Evolutionary conservation across 1,140 invertebrate species (phyloP).

Genomic region (Coenobita brevimanus): DNA sequence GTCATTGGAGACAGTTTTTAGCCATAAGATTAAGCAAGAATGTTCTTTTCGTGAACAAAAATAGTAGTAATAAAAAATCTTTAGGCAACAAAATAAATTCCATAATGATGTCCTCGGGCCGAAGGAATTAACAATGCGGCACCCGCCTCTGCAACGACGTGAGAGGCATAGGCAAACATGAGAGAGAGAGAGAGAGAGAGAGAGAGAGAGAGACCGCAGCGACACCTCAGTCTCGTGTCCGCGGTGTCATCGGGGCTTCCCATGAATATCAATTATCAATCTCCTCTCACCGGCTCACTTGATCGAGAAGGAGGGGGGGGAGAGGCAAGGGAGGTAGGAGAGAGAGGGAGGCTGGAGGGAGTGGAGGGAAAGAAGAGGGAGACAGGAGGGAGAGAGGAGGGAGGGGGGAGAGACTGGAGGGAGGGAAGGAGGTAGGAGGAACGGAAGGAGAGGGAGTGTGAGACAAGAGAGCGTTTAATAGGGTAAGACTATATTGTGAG

Average conservation of each 20-base stretch:
- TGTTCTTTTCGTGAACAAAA: too few relatives aligned
- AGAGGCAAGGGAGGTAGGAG: neutral
- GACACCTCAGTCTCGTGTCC: slow-evolving; percentile 60
- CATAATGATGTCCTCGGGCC: too few relatives aligned
- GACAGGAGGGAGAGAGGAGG: neutral
- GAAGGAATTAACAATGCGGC: too few relatives aligned
- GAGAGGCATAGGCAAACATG: too few relatives aligned
- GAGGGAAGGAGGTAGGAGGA: neutral
- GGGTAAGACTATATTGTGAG: too few relatives aligned
- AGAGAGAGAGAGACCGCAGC: slow-evolving; percentile 66
- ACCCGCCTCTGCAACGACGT: too few relatives aligned
- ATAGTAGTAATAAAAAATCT: too few relatives aligned
- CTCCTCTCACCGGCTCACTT: slow-evolving; percentile 44
- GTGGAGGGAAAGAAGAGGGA: neutral
- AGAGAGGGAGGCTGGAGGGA: neutral
- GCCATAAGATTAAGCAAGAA: too few relatives aligned
- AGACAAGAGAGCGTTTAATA: neutral
- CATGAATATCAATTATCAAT: slow-evolving; percentile 65
- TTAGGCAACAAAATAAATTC: too few relatives aligned
- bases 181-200: neutral
- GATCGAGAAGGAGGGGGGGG: slow-evolving; percentile 29
- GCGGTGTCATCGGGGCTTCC: slow-evolving; percentile 53
- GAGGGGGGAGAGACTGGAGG: neutral
- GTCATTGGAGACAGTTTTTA: too few relatives aligned
- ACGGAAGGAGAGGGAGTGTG: slow-evolving; percentile 7